These are phyloP conservation scores for Campoletis sonorensis DNA, from an alignment of 1,140 invertebrate genomes.

Conservation along the genomic window DNA sequence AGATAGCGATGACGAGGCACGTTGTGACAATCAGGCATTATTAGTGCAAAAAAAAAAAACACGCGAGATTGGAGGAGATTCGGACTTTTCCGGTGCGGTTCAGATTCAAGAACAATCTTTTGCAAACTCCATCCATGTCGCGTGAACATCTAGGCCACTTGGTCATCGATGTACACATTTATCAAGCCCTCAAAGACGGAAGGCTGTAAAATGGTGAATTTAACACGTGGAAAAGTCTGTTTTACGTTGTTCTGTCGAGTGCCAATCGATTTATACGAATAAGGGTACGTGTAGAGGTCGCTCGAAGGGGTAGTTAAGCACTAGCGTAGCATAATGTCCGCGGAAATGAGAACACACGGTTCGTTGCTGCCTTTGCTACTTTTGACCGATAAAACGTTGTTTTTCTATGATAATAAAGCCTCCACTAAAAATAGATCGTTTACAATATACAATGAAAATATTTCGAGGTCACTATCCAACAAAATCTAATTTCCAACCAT, in stretches of 20 bases:
- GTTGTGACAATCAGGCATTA: too few species aligned
- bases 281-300: too few species aligned
- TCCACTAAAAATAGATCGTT: conserved; percentile 1
- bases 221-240: background rate
- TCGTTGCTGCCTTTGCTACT: conserved; percentile 3
- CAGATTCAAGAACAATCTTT: background rate
- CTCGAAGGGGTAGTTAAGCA: background rate
- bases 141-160: background rate
- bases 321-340: background rate
- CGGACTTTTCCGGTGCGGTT: background rate
- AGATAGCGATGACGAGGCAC: too few species aligned
- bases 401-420: background rate
- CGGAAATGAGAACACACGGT: conserved; percentile 28
- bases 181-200: background rate
- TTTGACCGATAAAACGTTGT: conserved; percentile 20
- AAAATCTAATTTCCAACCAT: too few species aligned
- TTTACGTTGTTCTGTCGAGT: background rate
- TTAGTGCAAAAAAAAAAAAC: background rate
- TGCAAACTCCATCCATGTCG: background rate
- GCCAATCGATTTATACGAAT: background rate
- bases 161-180: background rate
- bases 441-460: background rate
- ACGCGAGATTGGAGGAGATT: background rate
- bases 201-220: background rate
- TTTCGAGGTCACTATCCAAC: too few species aligned